Percentiles rank a stretch among this genome's conserved stretches.
phyloP scores from a whole-genome alignment of 2,888 invertebrate species.

The Drosophila fulvimacula region DNA sequence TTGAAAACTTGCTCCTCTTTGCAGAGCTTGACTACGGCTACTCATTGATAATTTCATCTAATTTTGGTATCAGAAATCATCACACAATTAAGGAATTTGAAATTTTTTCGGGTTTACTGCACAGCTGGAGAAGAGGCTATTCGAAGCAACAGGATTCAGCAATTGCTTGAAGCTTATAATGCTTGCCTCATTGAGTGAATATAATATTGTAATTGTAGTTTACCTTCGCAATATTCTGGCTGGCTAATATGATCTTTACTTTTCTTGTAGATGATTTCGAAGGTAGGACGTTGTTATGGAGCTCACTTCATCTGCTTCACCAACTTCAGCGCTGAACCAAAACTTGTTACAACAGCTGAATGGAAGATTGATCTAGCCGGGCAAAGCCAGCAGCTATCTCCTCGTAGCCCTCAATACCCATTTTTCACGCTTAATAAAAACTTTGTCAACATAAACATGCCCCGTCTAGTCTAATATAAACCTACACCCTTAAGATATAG shows the following conservation, averaged over 20 bases:
- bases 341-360: not conserved
- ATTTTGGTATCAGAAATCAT: not conserved
- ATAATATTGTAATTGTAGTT: not conserved
- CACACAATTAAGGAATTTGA: not conserved
- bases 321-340: not conserved
- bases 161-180: not conserved
- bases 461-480: not conserved
- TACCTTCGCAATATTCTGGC: no score
- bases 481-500: not conserved
- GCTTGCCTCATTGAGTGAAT: not conserved
- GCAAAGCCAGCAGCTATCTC: not conserved
- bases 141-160: not conserved
- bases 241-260: not conserved
- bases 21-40: not conserved
- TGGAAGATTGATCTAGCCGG: not conserved
- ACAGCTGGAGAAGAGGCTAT: not conserved
- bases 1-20: not conserved
- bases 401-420: not conserved
- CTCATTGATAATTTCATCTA: not conserved
- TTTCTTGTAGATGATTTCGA: not conserved
- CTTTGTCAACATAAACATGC: not conserved
- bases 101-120: not conserved
- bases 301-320: no score
- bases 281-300: no score
- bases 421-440: not conserved